Percentiles rank a stretch among this genome's conserved stretches.
phyloP scores from a whole-genome alignment of 1,140 invertebrate species.

The Sitobion miscanthi region DNA sequence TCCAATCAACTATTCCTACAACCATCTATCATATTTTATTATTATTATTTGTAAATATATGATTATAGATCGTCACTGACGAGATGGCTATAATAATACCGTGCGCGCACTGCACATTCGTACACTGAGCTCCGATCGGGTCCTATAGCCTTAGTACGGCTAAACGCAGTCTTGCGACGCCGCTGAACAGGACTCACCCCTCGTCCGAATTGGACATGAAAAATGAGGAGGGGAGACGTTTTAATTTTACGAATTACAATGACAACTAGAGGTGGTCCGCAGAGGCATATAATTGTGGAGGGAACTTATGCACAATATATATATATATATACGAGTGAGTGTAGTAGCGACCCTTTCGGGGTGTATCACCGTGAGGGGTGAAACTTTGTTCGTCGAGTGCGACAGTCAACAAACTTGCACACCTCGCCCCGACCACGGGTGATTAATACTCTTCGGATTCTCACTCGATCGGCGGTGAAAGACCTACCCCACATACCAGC shows the following conservation, averaged over 20 bases:
- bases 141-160: neutral
- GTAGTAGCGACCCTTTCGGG: neutral
- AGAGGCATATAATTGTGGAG: neutral
- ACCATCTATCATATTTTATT: neutral
- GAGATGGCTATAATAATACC: neutral
- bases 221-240: neutral
- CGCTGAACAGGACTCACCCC: neutral
- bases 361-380: neutral
- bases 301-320: neutral
- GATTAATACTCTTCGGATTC: conserved; percentile 17
- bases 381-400: neutral
- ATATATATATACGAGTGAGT: too few relatives aligned
- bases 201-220: neutral
- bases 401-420: neutral
- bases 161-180: neutral
- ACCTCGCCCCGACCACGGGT: neutral
- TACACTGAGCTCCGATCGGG: neutral
- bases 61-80: neutral
- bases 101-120: neutral
- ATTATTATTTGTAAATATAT: neutral
- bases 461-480: neutral
- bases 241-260: neutral
- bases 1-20: neutral
- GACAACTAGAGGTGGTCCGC: neutral
- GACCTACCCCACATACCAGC: neutral